Conservation (phyloP, 2,888 invertebrate genomes). For the Dilophus febrilis region DNA sequence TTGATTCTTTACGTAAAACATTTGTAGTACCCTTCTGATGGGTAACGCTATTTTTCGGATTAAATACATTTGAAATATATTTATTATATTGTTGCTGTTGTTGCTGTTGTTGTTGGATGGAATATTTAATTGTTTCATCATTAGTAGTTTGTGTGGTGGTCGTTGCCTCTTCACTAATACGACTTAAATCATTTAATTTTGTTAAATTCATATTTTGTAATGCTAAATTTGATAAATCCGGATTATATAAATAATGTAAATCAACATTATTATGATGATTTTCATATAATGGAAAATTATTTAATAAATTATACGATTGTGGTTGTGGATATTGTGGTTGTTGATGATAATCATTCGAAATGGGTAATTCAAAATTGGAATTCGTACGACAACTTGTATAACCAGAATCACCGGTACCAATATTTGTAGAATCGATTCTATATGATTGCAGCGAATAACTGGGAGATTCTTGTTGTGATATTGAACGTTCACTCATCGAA, state of each 20-base stretch:
- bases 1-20: too few species aligned
- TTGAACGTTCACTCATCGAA: conserved; percentile 1
- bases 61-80: too few species aligned
- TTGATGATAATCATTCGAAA: not conserved
- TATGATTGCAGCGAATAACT: conserved; percentile 9
- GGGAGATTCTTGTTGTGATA: conserved; percentile 9
- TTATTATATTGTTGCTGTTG: too few species aligned
- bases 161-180: conserved; percentile 4
- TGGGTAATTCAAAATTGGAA: conserved; percentile 1
- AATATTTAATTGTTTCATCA: too few species aligned
- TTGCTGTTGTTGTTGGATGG: too few species aligned
- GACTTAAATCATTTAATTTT: conserved; percentile 2
- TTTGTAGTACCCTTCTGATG: too few species aligned
- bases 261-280: not conserved
- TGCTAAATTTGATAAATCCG: conserved; percentile 5
- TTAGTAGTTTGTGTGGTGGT: too few species aligned
- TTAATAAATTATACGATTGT: too few species aligned
- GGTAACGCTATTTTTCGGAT: too few species aligned
- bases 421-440: conserved; percentile 8
- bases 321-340: not conserved
- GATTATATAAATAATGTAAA: conserved; percentile 2
- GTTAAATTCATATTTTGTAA: conserved; percentile 3
- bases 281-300: too few species aligned
- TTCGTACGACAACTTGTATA: conserved; percentile 4
- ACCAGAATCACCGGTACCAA: conserved; percentile 10